These are phyloP conservation scores for Ptilodon capucinus DNA, from an alignment of 2,888 invertebrate genomes.

Conservation along the genomic window DNA sequence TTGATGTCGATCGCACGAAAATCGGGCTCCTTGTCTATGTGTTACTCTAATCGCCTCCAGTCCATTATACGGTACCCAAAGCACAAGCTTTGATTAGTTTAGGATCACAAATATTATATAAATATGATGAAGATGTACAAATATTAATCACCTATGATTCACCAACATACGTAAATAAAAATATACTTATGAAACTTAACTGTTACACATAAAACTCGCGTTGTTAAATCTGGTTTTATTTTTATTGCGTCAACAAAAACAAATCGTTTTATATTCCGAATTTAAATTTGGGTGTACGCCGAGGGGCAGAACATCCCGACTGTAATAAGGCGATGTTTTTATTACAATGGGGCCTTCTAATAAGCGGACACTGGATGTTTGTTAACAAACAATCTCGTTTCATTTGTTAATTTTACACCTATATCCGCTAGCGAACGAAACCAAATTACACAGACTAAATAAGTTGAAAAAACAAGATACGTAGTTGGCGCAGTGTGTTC, in stretches of 20 bases:
- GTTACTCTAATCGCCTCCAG: no score
- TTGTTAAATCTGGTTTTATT: conserved; percentile 65
- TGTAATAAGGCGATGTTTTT: conserved; percentile 77
- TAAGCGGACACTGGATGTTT: conserved; percentile 75
- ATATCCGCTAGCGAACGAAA: conserved; percentile 53
- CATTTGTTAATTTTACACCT: conserved; percentile 70
- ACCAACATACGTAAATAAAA: conserved; percentile 3
- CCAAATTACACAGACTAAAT: conserved; percentile 54
- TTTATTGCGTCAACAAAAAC: conserved; percentile 69
- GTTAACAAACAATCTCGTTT: conserved; percentile 72
- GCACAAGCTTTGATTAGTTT: no score
- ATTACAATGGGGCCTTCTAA: conserved; percentile 72
- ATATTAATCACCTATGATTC: no score
- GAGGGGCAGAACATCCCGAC: conserved; percentile 47
- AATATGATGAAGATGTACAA: no score
- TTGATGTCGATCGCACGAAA: no score
- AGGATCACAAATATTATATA: no score
- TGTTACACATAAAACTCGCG: conserved; percentile 49
- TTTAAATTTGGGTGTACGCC: conserved; percentile 67
- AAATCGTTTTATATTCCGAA: conserved; percentile 71
- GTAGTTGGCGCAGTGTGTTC: neutral
- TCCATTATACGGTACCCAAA: no score
- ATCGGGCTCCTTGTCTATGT: no score
- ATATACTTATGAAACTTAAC: conserved; percentile 48
- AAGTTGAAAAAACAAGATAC: conserved; percentile 42